A percentile compares a stretch with the other conserved stretches of the same genome.
These are phyloP conservation scores for Caenorhabditis afra DNA, from an alignment of 2,888 invertebrate genomes.

Conservation along the genomic window DNA sequence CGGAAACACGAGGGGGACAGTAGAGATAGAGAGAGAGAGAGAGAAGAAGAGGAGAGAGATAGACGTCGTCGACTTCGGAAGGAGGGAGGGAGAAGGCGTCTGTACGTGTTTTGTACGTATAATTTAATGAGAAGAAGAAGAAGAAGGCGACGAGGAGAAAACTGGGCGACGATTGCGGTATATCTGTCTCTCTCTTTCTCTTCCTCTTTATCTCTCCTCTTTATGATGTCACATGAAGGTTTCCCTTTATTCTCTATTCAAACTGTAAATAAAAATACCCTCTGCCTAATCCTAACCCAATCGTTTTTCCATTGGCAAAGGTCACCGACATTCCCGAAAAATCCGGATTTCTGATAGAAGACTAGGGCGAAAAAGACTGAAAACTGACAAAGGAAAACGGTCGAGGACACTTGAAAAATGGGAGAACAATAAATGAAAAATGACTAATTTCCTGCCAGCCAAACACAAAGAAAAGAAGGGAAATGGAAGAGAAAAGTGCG, in stretches of 20 bases:
- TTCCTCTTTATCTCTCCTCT: background rate
- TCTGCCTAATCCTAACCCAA: background rate
- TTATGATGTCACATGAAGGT: background rate
- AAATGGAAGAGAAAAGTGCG: slow-evolving; percentile 21
- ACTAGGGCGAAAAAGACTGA: too few species aligned
- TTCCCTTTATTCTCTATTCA: too few species aligned
- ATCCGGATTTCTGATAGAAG: slow-evolving; percentile 6
- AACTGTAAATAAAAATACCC: slow-evolving; percentile 8
- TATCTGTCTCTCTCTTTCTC: background rate
- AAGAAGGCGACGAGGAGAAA: background rate
- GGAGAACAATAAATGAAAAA: slow-evolving; percentile 11
- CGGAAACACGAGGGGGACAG: background rate
- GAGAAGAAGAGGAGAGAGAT: slow-evolving; percentile 16
- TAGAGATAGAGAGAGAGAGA: slow-evolving; percentile 17
- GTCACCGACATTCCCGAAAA: too few species aligned
- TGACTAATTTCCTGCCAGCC: slow-evolving; percentile 19
- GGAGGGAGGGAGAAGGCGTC: slow-evolving; percentile 12
- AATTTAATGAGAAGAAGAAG: slow-evolving; percentile 35
- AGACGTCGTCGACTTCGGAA: slow-evolving; percentile 6
- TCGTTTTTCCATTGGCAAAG: background rate
- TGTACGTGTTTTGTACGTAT: slow-evolving; percentile 35
- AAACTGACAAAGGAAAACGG: background rate
- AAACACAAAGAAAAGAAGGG: background rate
- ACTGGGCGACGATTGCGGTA: slow-evolving; percentile 22
- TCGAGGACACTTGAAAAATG: background rate